Conservation (phyloP, 2,888 invertebrate genomes). For the Philereme vetulata region DNA sequence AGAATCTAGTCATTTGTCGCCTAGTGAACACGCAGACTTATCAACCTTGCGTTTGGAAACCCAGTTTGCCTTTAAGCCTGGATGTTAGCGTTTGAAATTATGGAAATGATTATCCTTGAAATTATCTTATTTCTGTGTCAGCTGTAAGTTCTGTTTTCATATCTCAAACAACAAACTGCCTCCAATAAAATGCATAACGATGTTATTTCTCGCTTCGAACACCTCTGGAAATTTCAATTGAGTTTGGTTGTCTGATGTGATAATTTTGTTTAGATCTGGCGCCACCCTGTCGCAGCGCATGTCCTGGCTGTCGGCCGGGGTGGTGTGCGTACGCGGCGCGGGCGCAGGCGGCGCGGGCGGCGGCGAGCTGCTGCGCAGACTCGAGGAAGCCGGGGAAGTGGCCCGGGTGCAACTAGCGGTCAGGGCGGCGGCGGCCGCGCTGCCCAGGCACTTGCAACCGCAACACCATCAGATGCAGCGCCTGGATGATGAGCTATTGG, state of each 20-base stretch:
- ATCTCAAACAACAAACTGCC: too few relatives aligned
- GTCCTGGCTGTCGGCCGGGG: conserved; percentile 95
- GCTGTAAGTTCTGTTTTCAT: too few relatives aligned
- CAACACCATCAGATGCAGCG: conserved; percentile 87
- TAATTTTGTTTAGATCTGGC: conserved; percentile 82
- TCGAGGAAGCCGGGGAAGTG: conserved; percentile 97
- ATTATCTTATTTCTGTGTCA: too few relatives aligned
- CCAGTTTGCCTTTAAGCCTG: too few relatives aligned
- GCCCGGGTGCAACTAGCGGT: conserved; percentile 92
- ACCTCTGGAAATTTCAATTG: too few relatives aligned
- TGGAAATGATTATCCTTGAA: too few relatives aligned
- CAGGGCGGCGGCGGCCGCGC: conserved; percentile 64
- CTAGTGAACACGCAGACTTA: too few relatives aligned
- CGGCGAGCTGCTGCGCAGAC: conserved; percentile 92
- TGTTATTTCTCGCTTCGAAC: too few relatives aligned
- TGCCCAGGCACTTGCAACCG: conserved; percentile 82
- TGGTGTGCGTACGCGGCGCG: conserved; percentile 97
- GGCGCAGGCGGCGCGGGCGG: conserved; percentile 82
- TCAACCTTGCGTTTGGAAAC: too few relatives aligned
- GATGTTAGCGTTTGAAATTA: too few relatives aligned
- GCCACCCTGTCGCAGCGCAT: conserved; percentile 91
- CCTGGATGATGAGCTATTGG: conserved; percentile 92
- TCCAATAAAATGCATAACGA: too few relatives aligned
- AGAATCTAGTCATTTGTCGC: too few relatives aligned
- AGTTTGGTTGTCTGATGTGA: neutral